Base-by-base conservation (phyloP, 92 coral and sea anemone genomes). In the Phenganax marumi region DNA sequence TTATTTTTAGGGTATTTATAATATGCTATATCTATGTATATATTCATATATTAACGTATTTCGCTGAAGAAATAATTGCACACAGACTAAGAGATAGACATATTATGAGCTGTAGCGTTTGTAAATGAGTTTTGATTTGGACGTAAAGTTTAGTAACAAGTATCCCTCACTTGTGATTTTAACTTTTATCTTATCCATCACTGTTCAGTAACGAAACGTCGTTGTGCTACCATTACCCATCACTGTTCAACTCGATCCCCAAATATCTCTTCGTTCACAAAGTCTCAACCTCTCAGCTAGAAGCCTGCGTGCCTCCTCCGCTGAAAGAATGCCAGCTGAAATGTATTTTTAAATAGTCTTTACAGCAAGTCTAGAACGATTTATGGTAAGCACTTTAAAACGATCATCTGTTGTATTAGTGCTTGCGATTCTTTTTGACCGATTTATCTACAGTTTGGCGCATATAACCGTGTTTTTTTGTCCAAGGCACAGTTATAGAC, bases 1-100 rank as follows among this genome's bases (percentile, higher is more conserved):
- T 25, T 24, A 64, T 64, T 64, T 64, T 64, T 64, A 64, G 70
- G 12, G 26, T 64, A 64, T 64, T 64, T 64, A 64, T 33, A 33
- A 33, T 64, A 64, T 64, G 70, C 70, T 10, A 64, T 21, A 64
- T 64, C 70, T 64, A 64, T 64, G 70, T 64, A 64, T 64, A 64
- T 64, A 64, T 64, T 64, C 70, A 64, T 64, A 64, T 64, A 25
- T 64, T 21, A 46, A 25, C 70, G 7, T 64, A 21, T 64, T 64
- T 64, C 70, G 11, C 6, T 64, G 16, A 64, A 24, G 70, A 64
- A 64, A 21, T 21, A 64, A 33, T 13, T 0, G 47, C 65, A 58
- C 16, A 64, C 70, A 21, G 70, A 16, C 70, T 64, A 43, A 19
- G 70, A 33, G 47, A 64, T 25, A 64, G 70, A 1, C 26, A 46